Percentiles rank a stretch among this genome's conserved stretches.
These are phyloP conservation scores for Nematolebias whitei DNA, from an alignment of 2,113 vertebrate genomes.

Conservation along the genomic window DNA sequence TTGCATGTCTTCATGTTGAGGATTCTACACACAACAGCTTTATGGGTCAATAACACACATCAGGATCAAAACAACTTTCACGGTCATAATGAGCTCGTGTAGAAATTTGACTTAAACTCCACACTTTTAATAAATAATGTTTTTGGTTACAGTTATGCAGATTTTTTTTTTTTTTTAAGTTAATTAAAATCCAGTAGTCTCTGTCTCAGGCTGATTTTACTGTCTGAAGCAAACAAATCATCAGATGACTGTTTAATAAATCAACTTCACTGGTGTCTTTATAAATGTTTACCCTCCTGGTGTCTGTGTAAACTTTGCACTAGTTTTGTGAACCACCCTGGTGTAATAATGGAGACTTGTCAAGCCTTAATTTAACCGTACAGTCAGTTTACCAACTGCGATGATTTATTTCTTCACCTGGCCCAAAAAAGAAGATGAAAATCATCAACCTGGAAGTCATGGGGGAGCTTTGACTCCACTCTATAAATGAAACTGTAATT, in stretches of 20 bases:
- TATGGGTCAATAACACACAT: no score
- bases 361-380: neutral
- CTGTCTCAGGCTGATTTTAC: no score
- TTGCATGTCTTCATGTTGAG: no score
- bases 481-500: constrained; percentile 9
- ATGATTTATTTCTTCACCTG: neutral
- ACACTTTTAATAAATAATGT: no score
- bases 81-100: no score
- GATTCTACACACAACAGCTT: no score
- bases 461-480: neutral
- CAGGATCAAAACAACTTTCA: no score
- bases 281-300: neutral
- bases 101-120: no score
- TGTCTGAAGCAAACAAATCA: no score
- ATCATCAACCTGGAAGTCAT: neutral
- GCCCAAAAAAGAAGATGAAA: neutral
- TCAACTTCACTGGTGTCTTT: neutral
- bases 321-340: neutral
- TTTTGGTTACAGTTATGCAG: no score
- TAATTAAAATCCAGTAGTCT: no score
- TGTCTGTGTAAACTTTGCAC: neutral
- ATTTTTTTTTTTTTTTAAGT: no score
- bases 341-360: neutral
- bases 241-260: neutral
- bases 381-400: neutral